A percentile compares a stretch with the other conserved stretches of the same genome.
phyloP scores from a whole-genome alignment of 2,113 vertebrate genomes.

The Paramisgurnus dabryanus region DNA sequence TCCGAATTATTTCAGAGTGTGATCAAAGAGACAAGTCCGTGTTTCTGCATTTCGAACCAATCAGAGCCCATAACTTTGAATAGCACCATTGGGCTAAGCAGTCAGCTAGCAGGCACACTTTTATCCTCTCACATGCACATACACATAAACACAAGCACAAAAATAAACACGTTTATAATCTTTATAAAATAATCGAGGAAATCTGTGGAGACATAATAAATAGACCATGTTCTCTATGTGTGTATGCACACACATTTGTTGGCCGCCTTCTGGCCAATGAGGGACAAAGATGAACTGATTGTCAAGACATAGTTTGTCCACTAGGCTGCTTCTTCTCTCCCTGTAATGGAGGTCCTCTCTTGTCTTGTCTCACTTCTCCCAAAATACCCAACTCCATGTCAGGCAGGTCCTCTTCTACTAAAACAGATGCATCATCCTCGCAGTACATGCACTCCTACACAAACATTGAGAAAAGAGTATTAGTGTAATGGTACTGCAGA shows the following conservation, averaged over 20 bases:
- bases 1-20: neutral
- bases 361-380: constrained; percentile 72
- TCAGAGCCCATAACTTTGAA: neutral
- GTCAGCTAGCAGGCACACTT: neutral
- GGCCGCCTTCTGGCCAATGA: neutral
- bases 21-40: neutral
- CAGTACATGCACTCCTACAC: constrained; percentile 87
- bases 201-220: neutral
- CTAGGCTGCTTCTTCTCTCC: constrained; percentile 52
- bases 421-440: constrained; percentile 67
- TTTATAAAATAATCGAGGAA: neutral
- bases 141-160: constrained; percentile 43
- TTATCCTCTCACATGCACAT: constrained; percentile 28
- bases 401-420: constrained; percentile 73
- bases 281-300: neutral
- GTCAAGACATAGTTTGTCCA: constrained; percentile 57
- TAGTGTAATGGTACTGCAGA: neutral
- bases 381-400: constrained; percentile 78
- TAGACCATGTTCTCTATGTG: constrained; percentile 12
- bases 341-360: constrained; percentile 55
- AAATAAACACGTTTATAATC: constrained; percentile 7
- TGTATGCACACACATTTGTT: constrained; percentile 10
- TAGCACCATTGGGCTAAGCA: neutral
- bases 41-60: neutral
- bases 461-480: constrained; percentile 37